These are phyloP conservation scores for Chloropsis hardwickii DNA, from an alignment of 2,113 vertebrate species.

Conservation along the genomic window DNA sequence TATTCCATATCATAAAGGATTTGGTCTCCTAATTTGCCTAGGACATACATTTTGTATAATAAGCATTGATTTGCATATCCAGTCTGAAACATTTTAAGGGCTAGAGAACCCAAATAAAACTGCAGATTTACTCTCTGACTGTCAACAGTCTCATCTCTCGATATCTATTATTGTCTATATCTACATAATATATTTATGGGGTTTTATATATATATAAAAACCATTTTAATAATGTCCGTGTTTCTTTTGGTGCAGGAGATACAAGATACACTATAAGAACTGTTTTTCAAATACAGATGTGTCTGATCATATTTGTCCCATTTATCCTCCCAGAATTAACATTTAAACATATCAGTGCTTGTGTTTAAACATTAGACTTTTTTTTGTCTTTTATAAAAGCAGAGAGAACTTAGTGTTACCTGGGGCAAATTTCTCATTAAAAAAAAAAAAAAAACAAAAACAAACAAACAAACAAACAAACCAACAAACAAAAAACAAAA, in stretches of 20 bases:
- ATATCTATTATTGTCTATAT: background rate
- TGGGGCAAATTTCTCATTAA: background rate
- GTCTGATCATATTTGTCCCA: background rate
- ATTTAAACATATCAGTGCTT: background rate
- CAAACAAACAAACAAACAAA: background rate
- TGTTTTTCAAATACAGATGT: background rate
- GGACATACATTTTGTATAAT: background rate
- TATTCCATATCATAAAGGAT: background rate
- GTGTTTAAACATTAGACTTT: background rate
- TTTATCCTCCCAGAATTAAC: background rate
- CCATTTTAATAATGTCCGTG: background rate
- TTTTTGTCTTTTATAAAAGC: background rate
- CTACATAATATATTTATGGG: background rate
- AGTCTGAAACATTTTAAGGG: background rate
- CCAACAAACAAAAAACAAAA: background rate
- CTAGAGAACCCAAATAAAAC: background rate
- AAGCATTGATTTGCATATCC: background rate
- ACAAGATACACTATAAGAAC: background rate
- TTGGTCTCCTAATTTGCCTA: background rate
- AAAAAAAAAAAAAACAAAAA: background rate
- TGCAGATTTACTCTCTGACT: background rate
- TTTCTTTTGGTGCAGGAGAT: background rate
- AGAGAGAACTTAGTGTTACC: background rate
- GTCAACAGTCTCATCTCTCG: background rate
- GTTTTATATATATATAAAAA: background rate